Evolutionary conservation across 2,888 invertebrate species (phyloP), one percentile per base, ranked within the genome.

Genomic region (Lasioglossum calceatum): DNA sequence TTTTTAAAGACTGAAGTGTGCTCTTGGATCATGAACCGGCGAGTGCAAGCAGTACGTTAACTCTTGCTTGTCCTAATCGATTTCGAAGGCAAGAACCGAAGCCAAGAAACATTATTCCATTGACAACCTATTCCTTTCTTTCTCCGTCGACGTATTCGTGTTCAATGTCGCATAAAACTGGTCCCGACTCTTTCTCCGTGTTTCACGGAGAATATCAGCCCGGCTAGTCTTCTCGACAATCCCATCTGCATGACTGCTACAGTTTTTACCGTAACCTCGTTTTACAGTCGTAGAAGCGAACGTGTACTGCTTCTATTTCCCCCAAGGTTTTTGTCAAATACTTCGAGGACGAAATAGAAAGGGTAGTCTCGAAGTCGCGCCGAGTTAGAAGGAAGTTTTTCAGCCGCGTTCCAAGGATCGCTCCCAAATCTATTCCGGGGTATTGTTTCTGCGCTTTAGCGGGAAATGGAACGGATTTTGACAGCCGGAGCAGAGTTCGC

Each of bases 261-360:
- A 16, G n/a, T 42, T n/a, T 23, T n/a, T 32, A 27, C 23, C 27
- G 16, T 36, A 73, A 58, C 44, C 47, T 36, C 36, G 44, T 8
- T 27, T 8, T 19, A 12, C 16, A 67, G 23, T 42, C 16, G 7
- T 10, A 27, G 70, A 50, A 54, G 36, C 36, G 73, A 58, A 50
- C 71, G 47, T 23, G 76, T n/a, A 67, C 10, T 19, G 47, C 36
- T 70, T 79, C 71, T 54, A 75, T 78, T 58, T 81, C 67, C 19
- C 8, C 23, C 14, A 32, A 42, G 39, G 4, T 74, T 58, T 16
- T 19, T 50, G 44, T 32, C 74, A 71, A 82, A 75, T 47, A 71
- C 64, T 71, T 58, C 78, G 12, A n/a, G 61, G 14, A 42, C 44
- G 73, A 71, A 75, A 47, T n/a, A 61, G 47, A 44, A 71, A 76